A percentile compares a stretch with the other conserved stretches of the same genome.
These are phyloP conservation scores for Atethmia centrago DNA, from an alignment of 2,888 invertebrate species.

Conservation along the genomic window DNA sequence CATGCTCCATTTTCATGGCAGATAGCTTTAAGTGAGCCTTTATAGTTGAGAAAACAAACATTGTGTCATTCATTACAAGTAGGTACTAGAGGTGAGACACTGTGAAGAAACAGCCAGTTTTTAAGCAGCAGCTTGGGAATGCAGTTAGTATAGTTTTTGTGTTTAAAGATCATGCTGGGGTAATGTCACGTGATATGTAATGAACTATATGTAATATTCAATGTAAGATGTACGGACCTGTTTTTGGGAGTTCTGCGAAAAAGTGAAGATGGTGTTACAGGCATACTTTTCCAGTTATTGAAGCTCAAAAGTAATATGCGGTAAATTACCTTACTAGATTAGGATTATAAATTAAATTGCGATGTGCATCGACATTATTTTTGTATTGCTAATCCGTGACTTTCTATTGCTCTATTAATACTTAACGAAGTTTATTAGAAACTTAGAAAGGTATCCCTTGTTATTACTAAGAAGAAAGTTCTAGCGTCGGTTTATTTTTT, in stretches of 20 bases:
- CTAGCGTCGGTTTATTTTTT: background rate
- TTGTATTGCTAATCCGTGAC: conserved; percentile 34
- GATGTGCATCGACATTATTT: background rate
- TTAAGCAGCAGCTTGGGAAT: conserved; percentile 45
- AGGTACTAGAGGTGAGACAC: conserved; percentile 67
- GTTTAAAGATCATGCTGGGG: conserved; percentile 40
- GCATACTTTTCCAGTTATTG: conserved; percentile 13
- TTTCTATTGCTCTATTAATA: conserved; percentile 33
- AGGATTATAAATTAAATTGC: conserved; percentile 19
- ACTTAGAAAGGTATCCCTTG: conserved; percentile 22
- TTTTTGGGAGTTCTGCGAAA: conserved; percentile 34
- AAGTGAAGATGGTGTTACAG: conserved; percentile 20
- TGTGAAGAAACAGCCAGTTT: conserved; percentile 66
- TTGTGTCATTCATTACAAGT: conserved; percentile 69
- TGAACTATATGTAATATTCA: conserved; percentile 42
- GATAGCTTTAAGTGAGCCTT: conserved; percentile 72
- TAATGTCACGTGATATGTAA: conserved; percentile 42
- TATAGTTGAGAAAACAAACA: conserved; percentile 71
- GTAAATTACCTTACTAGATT: conserved; percentile 26
- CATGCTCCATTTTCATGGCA: conserved; percentile 79
- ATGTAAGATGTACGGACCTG: conserved; percentile 31
- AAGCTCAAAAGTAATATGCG: conserved; percentile 13
- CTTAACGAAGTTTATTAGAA: conserved; percentile 26
- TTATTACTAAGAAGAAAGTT: conserved; percentile 24
- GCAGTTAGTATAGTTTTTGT: conserved; percentile 51